These are phyloP conservation scores for Pemphigus obesinymphae DNA, from an alignment of 1,140 invertebrate species.

Conservation along the genomic window DNA sequence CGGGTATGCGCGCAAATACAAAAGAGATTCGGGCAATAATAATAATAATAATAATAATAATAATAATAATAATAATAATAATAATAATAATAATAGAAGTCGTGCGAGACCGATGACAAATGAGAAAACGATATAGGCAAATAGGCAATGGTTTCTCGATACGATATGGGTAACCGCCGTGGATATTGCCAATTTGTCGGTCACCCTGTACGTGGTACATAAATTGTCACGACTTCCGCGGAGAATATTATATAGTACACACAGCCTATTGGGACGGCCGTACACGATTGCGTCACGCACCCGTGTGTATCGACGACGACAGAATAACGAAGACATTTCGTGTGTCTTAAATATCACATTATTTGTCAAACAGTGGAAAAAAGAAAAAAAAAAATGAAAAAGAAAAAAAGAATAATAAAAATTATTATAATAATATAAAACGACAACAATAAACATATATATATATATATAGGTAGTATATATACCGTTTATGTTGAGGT, in stretches of 20 bases:
- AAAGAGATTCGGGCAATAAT: conserved; percentile 11
- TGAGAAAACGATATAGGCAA: conserved; percentile 15
- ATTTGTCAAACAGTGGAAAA: neutral
- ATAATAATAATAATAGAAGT: conserved; percentile 5
- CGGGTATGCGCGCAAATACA: neutral
- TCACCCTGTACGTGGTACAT: neutral
- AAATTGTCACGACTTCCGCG: neutral
- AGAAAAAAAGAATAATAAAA: neutral
- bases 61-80: too few species aligned
- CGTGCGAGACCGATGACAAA: conserved; percentile 38
- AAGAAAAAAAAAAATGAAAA: neutral
- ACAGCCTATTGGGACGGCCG: too few species aligned
- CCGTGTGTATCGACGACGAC: neutral
- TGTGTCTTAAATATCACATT: neutral
- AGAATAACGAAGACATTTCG: neutral
- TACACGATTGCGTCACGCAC: neutral
- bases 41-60: neutral
- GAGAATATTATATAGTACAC: too few species aligned
- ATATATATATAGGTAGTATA: neutral
- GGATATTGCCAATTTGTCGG: neutral
- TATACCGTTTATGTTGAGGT: neutral
- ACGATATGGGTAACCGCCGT: neutral
- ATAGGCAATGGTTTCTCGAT: neutral
- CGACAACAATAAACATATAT: neutral
- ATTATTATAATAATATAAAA: neutral